phyloP scores from a whole-genome alignment of 2,113 vertebrate species.

The Myotis lucifugus region DNA sequence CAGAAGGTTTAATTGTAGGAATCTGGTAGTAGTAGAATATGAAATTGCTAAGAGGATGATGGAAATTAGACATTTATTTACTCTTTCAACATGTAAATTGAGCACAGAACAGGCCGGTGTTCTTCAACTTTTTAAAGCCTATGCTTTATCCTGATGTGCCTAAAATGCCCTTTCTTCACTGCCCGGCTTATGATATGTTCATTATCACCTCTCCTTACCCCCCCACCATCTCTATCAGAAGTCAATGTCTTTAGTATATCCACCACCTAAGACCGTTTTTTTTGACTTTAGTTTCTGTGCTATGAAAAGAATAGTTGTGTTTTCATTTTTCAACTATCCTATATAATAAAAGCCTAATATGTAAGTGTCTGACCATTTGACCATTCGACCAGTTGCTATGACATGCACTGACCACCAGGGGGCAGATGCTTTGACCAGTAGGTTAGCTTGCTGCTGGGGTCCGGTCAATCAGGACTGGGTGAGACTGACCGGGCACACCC shows the following conservation, averaged over 20 bases:
- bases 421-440: too few relatives aligned
- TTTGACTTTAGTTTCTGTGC: not conserved
- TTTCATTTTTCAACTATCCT: not conserved
- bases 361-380: too few relatives aligned
- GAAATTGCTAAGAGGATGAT: not conserved
- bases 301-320: constrained; percentile 8
- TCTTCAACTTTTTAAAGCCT: not conserved
- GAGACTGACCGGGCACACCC: too few relatives aligned
- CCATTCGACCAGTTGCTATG: too few relatives aligned
- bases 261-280: not conserved
- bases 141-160: not conserved
- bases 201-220: not conserved
- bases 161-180: not conserved
- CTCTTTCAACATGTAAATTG: not conserved
- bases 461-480: too few relatives aligned
- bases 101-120: not conserved
- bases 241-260: not conserved
- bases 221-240: not conserved
- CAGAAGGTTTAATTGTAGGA: not conserved
- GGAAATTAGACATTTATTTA: not conserved
- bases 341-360: too few relatives aligned
- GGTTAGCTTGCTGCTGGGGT: too few relatives aligned
- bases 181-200: not conserved
- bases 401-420: too few relatives aligned
- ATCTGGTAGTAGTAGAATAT: not conserved